Evolutionary conservation across 2,113 vertebrate species (phyloP).

Genomic region (Cheirogaleus medius): DNA sequence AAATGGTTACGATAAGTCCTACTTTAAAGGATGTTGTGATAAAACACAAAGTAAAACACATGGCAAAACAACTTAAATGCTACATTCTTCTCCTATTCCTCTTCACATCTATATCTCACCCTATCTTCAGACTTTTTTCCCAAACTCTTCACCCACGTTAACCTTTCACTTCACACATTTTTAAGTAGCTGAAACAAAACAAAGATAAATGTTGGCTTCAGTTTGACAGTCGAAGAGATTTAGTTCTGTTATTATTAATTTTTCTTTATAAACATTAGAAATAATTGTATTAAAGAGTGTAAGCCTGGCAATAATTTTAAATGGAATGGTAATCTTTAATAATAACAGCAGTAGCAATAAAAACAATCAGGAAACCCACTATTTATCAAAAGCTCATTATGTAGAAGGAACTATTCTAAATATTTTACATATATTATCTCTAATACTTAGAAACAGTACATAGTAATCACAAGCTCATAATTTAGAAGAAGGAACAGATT

Average conservation of each 20-base stretch:
- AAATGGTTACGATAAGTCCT: neutral
- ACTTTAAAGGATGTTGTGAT: neutral
- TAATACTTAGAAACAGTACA: neutral
- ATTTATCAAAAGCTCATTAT: neutral
- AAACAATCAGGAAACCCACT: neutral
- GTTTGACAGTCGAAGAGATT: neutral
- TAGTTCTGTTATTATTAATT: neutral
- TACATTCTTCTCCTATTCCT: neutral
- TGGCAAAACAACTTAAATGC: neutral
- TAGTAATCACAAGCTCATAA: neutral
- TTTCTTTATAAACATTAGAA: neutral
- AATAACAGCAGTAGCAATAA: neutral
- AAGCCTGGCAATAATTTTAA: neutral
- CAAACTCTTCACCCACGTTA: neutral
- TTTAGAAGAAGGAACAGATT: conserved; percentile 8
- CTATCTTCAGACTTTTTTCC: neutral
- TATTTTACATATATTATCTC: neutral
- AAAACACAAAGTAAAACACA: neutral
- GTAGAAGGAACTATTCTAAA: neutral
- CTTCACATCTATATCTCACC: neutral
- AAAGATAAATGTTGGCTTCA: neutral
- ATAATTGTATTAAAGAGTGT: neutral
- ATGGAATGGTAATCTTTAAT: neutral
- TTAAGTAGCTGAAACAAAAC: neutral
- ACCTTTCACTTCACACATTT: neutral